phyloP scores from a whole-genome alignment of 2,113 vertebrate species.

The Ginglymostoma cirratum region DNA sequence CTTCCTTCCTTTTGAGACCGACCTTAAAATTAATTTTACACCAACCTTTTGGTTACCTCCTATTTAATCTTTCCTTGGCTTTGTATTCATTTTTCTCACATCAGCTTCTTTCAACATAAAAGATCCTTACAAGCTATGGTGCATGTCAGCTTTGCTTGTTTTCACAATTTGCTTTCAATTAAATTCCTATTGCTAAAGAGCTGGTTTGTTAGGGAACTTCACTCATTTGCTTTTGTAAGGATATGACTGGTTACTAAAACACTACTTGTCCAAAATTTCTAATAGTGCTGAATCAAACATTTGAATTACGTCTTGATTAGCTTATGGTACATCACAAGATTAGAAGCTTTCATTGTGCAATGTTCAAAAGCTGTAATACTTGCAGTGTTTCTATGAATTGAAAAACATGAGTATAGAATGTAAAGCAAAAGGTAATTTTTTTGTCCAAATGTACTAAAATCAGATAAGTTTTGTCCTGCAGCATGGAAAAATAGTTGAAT shows the following conservation, averaged over 20 bases:
- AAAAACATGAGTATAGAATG: constrained; percentile 12
- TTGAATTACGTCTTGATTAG: not conserved
- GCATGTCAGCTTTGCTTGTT: not conserved
- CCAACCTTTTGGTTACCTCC: not conserved
- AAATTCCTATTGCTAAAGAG: not conserved
- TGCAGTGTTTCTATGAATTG: not conserved
- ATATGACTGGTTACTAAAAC: not conserved
- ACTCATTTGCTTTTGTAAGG: not conserved
- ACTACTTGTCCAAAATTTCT: not conserved
- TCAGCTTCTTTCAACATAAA: not conserved
- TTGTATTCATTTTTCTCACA: not conserved
- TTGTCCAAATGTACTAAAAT: not conserved
- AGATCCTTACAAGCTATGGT: not conserved
- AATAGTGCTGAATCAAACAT: not conserved
- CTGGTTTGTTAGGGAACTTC: not conserved
- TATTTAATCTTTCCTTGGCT: not conserved
- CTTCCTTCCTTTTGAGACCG: not conserved
- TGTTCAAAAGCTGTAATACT: not conserved
- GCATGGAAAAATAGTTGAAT: not conserved
- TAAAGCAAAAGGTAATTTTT: constrained; percentile 12
- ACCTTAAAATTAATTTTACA: not conserved
- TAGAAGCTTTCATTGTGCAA: constrained; percentile 17
- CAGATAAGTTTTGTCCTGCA: not conserved
- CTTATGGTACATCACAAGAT: not conserved
- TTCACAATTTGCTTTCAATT: not conserved